Evolutionary conservation across 2,888 invertebrate species (phyloP), one percentile per base, ranked within the genome.

Genomic region (Pegoplata infirma): DNA sequence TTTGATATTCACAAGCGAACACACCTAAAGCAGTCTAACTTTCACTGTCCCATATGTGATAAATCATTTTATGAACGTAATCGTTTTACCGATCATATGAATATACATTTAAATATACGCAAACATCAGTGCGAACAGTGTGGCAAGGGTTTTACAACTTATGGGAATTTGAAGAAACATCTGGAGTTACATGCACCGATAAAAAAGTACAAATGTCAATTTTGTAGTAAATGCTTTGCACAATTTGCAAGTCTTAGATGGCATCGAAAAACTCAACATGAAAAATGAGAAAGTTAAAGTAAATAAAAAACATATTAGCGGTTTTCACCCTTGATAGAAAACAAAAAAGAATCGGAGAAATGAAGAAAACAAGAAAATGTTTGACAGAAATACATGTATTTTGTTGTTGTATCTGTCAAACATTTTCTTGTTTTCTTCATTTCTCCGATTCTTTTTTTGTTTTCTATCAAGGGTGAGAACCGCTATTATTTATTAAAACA

Each of bases 41-140:
- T 86, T 72, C 85, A 84, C 61, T 87, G 87, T 58, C 84, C 86
- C 47, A 86, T 87, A 63, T 87, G 87, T 63, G 84, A 86, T 10
- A 87, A 87, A 61, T 84, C 84, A 0, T 87, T 87, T 82, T 87
- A 87, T 64, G 87, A 87, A 78, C 86, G 86, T 73, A 85, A 85
- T 46, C 86, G 87, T 10, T 87, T 85, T 55, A 87, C 86, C 12
- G 86, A 87, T 59, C 87, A 87, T 74, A 87, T 87, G 87, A 87
- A 87, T 76, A 82, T 83, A 10, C 87, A 87, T 76, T 75, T 87
- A 40, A 85, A 87, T 69, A 87, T 87, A 67, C 86, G 87, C 44
- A 85, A 87, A 58, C 86, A 87, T 78, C 77, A 82, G 72, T 87
- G 87, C 74, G 85, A 85, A 21, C 84, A 85, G 3, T 87, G 87